Conservation (phyloP, 2,113 vertebrate species). For the Stigmatopora argus region DNA sequence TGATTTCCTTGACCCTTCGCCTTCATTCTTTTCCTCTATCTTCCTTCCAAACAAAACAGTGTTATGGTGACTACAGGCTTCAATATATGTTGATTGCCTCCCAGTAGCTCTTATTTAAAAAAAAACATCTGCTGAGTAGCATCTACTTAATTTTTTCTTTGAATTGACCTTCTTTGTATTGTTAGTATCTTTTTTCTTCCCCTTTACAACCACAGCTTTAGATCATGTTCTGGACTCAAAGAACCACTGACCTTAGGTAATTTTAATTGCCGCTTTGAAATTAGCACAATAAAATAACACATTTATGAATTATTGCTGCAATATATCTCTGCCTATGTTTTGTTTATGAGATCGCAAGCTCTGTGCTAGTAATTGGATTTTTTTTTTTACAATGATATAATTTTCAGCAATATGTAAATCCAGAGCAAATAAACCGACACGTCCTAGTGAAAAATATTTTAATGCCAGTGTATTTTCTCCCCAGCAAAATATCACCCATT, state of each 20-base stretch:
- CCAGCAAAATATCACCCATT: background rate
- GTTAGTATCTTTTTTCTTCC: constrained; percentile 38
- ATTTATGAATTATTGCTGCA: background rate
- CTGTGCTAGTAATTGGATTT: background rate
- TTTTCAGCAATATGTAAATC: background rate
- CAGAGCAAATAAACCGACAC: background rate
- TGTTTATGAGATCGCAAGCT: background rate
- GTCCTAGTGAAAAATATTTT: background rate
- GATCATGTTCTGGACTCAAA: constrained; percentile 41
- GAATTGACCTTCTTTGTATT: constrained; percentile 43
- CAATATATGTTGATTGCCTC: constrained; percentile 35
- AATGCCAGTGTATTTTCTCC: background rate
- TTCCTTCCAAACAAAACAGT: constrained; percentile 17
- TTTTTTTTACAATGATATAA: background rate
- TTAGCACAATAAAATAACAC: background rate
- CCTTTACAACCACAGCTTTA: constrained; percentile 24
- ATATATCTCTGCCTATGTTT: background rate
- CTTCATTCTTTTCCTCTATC: constrained; percentile 15
- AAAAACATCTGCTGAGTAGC: constrained; percentile 45
- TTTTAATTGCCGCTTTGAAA: constrained; percentile 8
- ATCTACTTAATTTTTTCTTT: constrained; percentile 20
- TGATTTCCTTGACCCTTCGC: constrained; percentile 25
- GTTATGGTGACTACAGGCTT: constrained; percentile 15
- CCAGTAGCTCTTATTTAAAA: constrained; percentile 28
- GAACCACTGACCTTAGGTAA: constrained; percentile 37